phyloP scores from a whole-genome alignment of 2,888 invertebrate genomes.

The Tetragnatha montana region DNA sequence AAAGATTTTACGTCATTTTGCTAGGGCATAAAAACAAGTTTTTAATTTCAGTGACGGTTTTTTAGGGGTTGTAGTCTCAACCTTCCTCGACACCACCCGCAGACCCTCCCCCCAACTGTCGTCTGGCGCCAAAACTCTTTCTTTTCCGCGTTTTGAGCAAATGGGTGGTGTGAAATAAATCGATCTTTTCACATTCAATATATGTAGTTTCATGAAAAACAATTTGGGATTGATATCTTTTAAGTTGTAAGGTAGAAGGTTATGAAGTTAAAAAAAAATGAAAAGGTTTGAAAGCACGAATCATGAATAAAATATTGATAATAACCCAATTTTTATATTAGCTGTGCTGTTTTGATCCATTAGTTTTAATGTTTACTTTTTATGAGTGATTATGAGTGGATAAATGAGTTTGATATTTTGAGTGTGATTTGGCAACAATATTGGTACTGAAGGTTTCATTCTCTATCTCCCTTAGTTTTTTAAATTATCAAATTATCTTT shows the following conservation, averaged over 20 bases:
- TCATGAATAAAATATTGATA: too few relatives aligned
- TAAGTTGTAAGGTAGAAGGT: conserved; percentile 11
- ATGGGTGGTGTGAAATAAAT: not conserved
- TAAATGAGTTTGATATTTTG: too few relatives aligned
- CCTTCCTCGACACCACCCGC: not conserved
- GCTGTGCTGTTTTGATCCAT: too few relatives aligned
- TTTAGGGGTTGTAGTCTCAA: conserved; percentile 5
- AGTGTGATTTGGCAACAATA: too few relatives aligned
- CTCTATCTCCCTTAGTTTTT: too few relatives aligned
- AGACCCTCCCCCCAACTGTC: not conserved
- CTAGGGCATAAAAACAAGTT: not conserved
- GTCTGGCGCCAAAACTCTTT: conserved; percentile 5
- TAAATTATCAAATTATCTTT: too few relatives aligned
- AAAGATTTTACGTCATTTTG: not conserved
- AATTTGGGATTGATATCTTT: not conserved
- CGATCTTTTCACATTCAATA: not conserved
- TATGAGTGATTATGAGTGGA: too few relatives aligned
- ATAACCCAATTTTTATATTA: too few relatives aligned
- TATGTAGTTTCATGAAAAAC: conserved; percentile 12
- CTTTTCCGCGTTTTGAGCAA: not conserved
- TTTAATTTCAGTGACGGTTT: conserved; percentile 13
- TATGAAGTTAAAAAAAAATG: conserved; percentile 9
- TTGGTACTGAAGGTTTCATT: too few relatives aligned
- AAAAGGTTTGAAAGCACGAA: too few relatives aligned
- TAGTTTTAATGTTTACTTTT: too few relatives aligned